Evolutionary conservation across 2,888 invertebrate species (phyloP), one percentile per base, ranked within the genome.

Genomic region (Miltochrista miniata): DNA sequence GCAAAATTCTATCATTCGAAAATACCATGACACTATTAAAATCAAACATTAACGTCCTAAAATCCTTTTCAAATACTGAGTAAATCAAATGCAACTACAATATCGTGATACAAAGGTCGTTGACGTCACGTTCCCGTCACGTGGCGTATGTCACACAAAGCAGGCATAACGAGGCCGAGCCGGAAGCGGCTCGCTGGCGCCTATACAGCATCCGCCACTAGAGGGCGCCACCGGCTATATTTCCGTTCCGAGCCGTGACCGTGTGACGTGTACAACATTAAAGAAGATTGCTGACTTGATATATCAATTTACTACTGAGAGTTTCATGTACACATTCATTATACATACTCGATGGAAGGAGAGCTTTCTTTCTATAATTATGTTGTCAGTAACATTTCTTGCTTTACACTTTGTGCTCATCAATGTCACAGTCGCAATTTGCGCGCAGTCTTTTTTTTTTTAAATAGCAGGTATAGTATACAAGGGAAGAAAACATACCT

Each of bases 141-240:
- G 42, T 61, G 47, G 52, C 52, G 48, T 57, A 56, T 67, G 70
- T 71, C 67, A 67, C 67, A 79, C 79, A 82, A 83, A 80, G 78
- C 74, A 65, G 57, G 60, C 76, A 71, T 84, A 86, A 86, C 83
- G 83, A 87, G 84, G 81, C 55, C 81, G 70, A 71, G 72, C 81
- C 85, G 87, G 87, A 87, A 76, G 65, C 71, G 77, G 72, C 63
- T 67, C 72, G 74, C 72, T 71, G 73, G 70, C 77, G 75, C 74
- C 66, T 68, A 74, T 79, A 76, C 79, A 79, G 70, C 73, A 61
- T 75, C 75, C 78, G 72, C 61, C 64, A 64, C 64, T 67, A 57
- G 72, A 70, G 70, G 65, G 69, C 68, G 71, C 75, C 73, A 74
- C 71, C 64, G 75, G 73, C 77, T 80, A 81, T 83, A 85, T 79